Evolutionary conservation across 1,140 invertebrate species (phyloP).

Genomic region (Dreissena rostriformis): DNA sequence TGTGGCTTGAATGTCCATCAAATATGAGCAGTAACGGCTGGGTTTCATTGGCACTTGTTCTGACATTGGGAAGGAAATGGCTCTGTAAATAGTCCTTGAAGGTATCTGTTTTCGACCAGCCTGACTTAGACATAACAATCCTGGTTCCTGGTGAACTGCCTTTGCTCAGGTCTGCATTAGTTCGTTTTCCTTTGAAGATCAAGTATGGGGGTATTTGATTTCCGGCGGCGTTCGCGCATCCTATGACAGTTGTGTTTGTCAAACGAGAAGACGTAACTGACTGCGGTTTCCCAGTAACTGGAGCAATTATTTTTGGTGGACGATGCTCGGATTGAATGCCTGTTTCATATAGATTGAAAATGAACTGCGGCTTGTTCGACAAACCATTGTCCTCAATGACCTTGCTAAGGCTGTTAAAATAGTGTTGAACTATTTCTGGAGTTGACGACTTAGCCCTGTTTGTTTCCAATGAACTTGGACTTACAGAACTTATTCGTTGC

Average conservation of each 20-base stretch:
- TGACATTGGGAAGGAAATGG: conserved; percentile 20
- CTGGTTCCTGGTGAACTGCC: not conserved
- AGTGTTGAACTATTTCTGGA: not conserved
- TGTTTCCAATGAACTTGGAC: conserved; percentile 9
- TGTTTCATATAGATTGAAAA: conserved; percentile 34
- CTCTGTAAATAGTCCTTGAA: conserved; percentile 6
- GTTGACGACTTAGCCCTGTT: conserved; percentile 4
- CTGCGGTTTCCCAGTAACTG: not conserved
- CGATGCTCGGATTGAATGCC: conserved; percentile 26
- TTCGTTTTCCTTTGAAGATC: conserved; percentile 17
- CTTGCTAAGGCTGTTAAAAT: not conserved
- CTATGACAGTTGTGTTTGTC: conserved; percentile 10
- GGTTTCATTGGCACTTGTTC: not conserved
- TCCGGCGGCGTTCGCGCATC: conserved; percentile 24
- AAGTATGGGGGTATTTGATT: conserved; percentile 13
- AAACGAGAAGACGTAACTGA: conserved; percentile 1
- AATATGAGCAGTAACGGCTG: conserved; percentile 11
- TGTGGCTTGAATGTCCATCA: conserved; percentile 36
- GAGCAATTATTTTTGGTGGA: conserved; percentile 9
- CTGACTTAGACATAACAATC: conserved; percentile 10
- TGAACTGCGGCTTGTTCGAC: not conserved
- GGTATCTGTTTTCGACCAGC: conserved; percentile 26
- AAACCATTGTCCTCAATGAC: conserved; percentile 11
- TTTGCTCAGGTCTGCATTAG: conserved; percentile 26
- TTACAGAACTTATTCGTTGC: not conserved